These are phyloP conservation scores for Cyclargus thomasi DNA, from an alignment of 1,140 invertebrate genomes.

Conservation along the genomic window DNA sequence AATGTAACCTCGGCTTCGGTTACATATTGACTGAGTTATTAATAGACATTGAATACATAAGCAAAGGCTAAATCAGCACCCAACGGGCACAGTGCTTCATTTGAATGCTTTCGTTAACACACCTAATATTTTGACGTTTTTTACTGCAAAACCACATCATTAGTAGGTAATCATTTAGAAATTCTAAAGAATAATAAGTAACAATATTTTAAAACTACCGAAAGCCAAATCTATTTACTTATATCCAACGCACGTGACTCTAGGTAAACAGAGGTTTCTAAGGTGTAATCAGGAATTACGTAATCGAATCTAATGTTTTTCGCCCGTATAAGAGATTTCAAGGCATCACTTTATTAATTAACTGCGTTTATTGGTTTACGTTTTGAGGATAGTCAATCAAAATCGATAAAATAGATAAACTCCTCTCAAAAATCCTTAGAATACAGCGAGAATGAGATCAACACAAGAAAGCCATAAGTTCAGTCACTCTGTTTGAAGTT, in stretches of 20 bases:
- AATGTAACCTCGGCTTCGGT: slow-evolving; percentile 60
- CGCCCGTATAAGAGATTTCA: too few species aligned
- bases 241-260: neutral
- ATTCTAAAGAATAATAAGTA: neutral
- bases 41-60: slow-evolving; percentile 52
- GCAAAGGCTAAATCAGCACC: slow-evolving; percentile 40
- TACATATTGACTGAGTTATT: slow-evolving; percentile 61
- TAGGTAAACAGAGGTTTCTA: neutral
- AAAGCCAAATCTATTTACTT: neutral
- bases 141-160: neutral
- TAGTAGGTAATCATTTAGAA: neutral
- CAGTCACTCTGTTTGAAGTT: too few species aligned
- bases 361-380: too few species aligned
- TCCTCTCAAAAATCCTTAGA: too few species aligned
- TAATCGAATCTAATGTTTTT: too few species aligned
- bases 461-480: too few species aligned
- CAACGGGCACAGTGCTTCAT: slow-evolving; percentile 28
- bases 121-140: neutral
- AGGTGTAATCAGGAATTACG: too few species aligned
- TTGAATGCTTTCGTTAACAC: neutral
- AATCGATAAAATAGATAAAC: too few species aligned
- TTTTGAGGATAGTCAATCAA: too few species aligned
- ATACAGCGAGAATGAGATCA: too few species aligned
- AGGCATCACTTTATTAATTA: too few species aligned
- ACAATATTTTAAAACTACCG: neutral